phyloP scores from a whole-genome alignment of 2,888 invertebrate genomes.

The Volucella bombylans region DNA sequence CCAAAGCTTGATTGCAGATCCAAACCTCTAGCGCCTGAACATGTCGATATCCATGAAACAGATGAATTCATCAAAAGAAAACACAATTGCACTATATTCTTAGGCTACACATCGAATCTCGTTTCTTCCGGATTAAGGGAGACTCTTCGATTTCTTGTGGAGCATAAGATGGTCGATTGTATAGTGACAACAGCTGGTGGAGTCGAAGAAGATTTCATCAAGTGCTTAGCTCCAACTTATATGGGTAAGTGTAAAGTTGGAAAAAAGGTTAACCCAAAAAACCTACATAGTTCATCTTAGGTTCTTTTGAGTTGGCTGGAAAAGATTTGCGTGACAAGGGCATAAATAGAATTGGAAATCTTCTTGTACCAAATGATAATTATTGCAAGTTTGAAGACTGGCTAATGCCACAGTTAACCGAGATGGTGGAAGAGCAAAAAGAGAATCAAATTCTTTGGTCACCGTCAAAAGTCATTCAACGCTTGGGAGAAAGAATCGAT shows the following conservation, averaged over 20 bases:
- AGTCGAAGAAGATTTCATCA: constrained; percentile 99
- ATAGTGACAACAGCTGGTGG: constrained; percentile 99
- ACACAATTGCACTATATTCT: constrained; percentile 95
- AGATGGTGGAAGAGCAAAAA: constrained; percentile 94
- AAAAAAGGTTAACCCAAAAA: neutral
- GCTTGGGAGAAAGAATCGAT: constrained; percentile 94
- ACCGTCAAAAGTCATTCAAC: constrained; percentile 91
- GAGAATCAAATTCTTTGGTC: constrained; percentile 91
- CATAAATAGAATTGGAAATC: constrained; percentile 92
- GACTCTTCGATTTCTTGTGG: constrained; percentile 92
- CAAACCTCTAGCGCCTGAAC: constrained; percentile 87
- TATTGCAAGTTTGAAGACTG: constrained; percentile 99
- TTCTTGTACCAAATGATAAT: constrained; percentile 98
- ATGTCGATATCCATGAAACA: constrained; percentile 87
- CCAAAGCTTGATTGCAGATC: constrained; percentile 87
- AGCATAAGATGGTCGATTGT: constrained; percentile 95
- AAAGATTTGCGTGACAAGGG: constrained; percentile 91
- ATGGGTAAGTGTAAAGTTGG: constrained; percentile 84
- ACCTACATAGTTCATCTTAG: constrained; percentile 51
- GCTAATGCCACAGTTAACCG: constrained; percentile 94
- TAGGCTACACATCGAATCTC: constrained; percentile 98
- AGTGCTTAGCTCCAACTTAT: constrained; percentile 97
- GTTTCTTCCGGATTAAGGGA: constrained; percentile 97
- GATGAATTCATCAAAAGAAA: constrained; percentile 91
- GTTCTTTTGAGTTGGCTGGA: constrained; percentile 92